A percentile compares a stretch with the other conserved stretches of the same genome.
phyloP scores from a whole-genome alignment of 92 coral and sea anemone genomes.

The Heliopora coerulea region DNA sequence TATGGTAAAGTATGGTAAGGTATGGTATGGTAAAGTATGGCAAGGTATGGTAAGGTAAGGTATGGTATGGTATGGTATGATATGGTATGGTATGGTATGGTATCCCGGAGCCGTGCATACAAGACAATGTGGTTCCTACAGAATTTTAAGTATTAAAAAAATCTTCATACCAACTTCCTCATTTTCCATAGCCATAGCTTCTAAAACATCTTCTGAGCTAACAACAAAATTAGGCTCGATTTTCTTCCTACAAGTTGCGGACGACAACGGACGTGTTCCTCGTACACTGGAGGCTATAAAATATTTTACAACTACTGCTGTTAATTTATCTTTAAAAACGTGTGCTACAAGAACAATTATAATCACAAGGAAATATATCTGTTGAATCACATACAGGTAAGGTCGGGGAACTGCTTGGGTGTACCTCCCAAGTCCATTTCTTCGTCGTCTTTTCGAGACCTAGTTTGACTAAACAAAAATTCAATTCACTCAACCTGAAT shows the following conservation, averaged over 20 bases:
- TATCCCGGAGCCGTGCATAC: constrained; percentile 22
- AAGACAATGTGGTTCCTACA: not conserved
- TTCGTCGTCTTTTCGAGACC: no score
- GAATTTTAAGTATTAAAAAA: not conserved
- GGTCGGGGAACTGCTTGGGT: not conserved
- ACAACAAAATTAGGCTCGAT: constrained; percentile 16
- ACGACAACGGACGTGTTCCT: constrained; percentile 11
- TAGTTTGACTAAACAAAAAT: no score
- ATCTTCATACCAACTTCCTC: constrained; percentile 64
- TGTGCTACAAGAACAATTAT: no score
- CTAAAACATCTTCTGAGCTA: constrained; percentile 69
- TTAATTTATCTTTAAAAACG: no score
- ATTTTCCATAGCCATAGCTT: constrained; percentile 86
- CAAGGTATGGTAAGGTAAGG: not conserved
- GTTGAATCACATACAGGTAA: not conserved
- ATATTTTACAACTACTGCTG: not conserved
- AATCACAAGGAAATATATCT: no score
- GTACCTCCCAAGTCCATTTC: no score
- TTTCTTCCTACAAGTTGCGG: constrained; percentile 24
- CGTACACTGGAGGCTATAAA: constrained; percentile 6
- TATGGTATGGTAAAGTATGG: not conserved
- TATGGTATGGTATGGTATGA: constrained; percentile 36
- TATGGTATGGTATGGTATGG: constrained; percentile 68
- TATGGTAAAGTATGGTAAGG: not conserved
- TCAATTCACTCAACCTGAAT: no score